Percentiles rank a stretch among this genome's conserved stretches.
phyloP scores from a whole-genome alignment of 1,140 invertebrate species.

The Hestina assimilis region DNA sequence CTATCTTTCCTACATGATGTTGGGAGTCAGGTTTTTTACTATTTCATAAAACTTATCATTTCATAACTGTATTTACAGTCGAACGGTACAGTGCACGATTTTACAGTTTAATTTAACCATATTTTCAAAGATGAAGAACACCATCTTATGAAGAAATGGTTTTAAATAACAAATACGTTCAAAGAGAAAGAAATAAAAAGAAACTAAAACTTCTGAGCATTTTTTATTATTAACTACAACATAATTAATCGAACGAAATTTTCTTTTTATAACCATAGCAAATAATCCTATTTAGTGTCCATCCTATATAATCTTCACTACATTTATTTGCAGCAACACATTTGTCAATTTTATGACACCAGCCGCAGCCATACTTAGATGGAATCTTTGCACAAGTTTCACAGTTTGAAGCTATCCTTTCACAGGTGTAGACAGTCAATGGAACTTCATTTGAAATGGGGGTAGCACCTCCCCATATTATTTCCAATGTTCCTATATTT shows the following conservation, averaged over 20 bases:
- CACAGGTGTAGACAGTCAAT: constrained; percentile 35
- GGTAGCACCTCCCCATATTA: constrained; percentile 41
- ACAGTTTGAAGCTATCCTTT: constrained; percentile 24
- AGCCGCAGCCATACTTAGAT: constrained; percentile 38
- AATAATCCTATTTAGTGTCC: constrained; percentile 34
- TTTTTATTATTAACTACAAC: background rate
- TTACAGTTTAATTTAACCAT: no score
- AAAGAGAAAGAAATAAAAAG: no score
- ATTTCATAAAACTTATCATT: no score
- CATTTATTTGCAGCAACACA: constrained; percentile 40
- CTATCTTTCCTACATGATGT: no score
- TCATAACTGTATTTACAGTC: no score
- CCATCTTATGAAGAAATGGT: no score
- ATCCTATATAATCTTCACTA: constrained; percentile 28
- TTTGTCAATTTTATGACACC: constrained; percentile 31
- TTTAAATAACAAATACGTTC: no score
- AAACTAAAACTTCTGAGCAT: no score
- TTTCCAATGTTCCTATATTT: constrained; percentile 26
- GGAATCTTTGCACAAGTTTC: constrained; percentile 31
- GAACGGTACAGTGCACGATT: no score
- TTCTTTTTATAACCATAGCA: constrained; percentile 22
- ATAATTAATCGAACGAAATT: background rate
- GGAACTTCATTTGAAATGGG: constrained; percentile 39
- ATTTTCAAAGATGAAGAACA: no score
- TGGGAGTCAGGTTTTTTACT: no score